A percentile compares a stretch with the other conserved stretches of the same genome.
phyloP scores from a whole-genome alignment of 1,140 invertebrate genomes.

The Drosophila micromelanica region DNA sequence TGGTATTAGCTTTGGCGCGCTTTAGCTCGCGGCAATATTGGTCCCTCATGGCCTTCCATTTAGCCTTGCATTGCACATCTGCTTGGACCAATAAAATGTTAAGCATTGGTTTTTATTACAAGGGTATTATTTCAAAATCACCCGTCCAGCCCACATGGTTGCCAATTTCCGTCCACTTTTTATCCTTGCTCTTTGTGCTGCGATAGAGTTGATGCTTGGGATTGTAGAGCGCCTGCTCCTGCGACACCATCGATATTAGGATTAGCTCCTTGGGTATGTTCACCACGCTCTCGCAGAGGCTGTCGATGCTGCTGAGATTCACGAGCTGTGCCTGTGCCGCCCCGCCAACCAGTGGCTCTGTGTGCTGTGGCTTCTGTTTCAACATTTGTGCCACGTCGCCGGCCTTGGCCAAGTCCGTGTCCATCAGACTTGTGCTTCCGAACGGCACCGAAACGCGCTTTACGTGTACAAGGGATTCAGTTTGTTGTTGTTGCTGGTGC shows the following conservation, averaged over 20 bases:
- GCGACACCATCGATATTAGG: slow-evolving; percentile 73
- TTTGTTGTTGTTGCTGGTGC: slow-evolving; percentile 31
- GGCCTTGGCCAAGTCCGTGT: slow-evolving; percentile 18
- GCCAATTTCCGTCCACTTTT: slow-evolving; percentile 77
- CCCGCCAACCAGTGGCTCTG: slow-evolving; percentile 1
- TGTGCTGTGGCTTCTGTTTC: slow-evolving; percentile 30
- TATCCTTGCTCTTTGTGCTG: slow-evolving; percentile 72
- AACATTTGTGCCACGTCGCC: slow-evolving; percentile 28
- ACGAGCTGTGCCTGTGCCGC: slow-evolving; percentile 21
- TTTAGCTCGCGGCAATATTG: slow-evolving; percentile 81
- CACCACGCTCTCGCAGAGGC: slow-evolving; percentile 55
- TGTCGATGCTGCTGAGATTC: slow-evolving; percentile 55
- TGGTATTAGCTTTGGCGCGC: slow-evolving; percentile 69
- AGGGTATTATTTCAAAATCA: slow-evolving; percentile 15
- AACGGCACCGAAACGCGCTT: slow-evolving; percentile 42
- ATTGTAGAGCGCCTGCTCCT: slow-evolving; percentile 77
- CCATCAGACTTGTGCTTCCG: slow-evolving; percentile 20
- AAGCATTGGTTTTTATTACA: background rate
- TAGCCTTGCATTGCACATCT: slow-evolving; percentile 77
- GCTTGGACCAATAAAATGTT: background rate
- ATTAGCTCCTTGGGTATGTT: slow-evolving; percentile 70
- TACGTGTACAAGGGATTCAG: slow-evolving; percentile 25
- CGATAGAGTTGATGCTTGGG: slow-evolving; percentile 77
- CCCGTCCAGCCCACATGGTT: slow-evolving; percentile 72
- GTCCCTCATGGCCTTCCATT: slow-evolving; percentile 80